Conservation (phyloP, 1,140 invertebrate species). For the Caenorhabditis remanei region DNA sequence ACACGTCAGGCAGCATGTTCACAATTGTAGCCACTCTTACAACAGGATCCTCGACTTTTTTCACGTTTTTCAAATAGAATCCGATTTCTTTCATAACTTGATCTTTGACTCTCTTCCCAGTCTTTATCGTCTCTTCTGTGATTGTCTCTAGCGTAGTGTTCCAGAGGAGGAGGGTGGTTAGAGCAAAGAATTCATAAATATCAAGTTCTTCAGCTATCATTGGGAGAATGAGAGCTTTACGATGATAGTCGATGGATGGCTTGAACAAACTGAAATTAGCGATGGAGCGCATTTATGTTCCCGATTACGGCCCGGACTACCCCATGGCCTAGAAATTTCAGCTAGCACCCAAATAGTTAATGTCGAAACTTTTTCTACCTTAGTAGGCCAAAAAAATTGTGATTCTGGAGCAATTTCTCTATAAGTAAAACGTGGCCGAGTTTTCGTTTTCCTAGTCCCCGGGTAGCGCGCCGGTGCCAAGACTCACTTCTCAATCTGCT, state of each 20-base stretch:
- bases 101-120: not conserved
- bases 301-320: too few species aligned
- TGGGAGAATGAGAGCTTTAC: not conserved
- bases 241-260: not conserved
- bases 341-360: too few species aligned
- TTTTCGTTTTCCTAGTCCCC: not conserved
- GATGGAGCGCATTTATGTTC: not conserved
- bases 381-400: too few species aligned
- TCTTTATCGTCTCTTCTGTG: not conserved
- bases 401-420: too few species aligned
- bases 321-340: too few species aligned
- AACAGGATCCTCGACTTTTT: conserved; percentile 38
- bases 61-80: conserved; percentile 46
- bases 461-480: too few species aligned
- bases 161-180: not conserved
- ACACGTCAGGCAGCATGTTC: conserved; percentile 36
- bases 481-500: not conserved
- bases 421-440: too few species aligned
- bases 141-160: not conserved
- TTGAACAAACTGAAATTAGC: not conserved
- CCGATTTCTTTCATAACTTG: conserved; percentile 35
- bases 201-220: not conserved
- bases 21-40: conserved; percentile 21
- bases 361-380: too few species aligned
- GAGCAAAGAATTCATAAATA: conserved; percentile 13